phyloP scores from a whole-genome alignment of 1,140 invertebrate genomes.

The Akabosia matsudoensis region DNA sequence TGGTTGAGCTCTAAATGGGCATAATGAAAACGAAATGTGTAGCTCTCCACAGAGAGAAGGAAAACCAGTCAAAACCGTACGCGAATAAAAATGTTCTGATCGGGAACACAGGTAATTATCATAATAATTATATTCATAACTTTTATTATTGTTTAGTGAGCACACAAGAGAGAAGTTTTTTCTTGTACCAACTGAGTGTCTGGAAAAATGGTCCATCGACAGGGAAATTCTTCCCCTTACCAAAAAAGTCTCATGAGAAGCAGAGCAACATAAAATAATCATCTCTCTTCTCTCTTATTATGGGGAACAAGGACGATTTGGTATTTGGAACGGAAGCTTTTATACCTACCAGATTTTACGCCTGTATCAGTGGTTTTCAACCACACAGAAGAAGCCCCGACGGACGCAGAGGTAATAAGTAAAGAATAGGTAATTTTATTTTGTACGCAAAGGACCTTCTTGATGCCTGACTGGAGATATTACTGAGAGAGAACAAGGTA shows the following conservation, averaged over 20 bases:
- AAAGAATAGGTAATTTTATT: too few relatives aligned
- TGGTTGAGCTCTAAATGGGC: neutral
- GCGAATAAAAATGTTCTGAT: neutral
- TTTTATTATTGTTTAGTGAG: neutral
- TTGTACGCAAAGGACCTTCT: too few relatives aligned
- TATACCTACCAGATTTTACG: too few relatives aligned
- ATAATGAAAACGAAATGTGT: neutral
- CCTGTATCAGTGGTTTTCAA: too few relatives aligned
- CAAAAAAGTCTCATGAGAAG: too few relatives aligned
- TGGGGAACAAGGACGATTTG: neutral
- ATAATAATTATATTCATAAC: neutral
- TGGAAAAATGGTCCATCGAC: neutral
- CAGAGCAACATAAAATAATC: too few relatives aligned
- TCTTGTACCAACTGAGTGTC: too few relatives aligned
- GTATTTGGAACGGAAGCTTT: neutral
- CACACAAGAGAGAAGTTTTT: neutral
- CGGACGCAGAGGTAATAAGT: neutral
- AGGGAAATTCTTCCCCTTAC: neutral
- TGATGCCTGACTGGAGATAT: too few relatives aligned
- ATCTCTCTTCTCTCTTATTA: too few relatives aligned
- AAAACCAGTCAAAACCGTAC: neutral
- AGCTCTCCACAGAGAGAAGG: neutral
- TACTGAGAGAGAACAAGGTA: neutral
- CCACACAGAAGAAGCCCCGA: neutral
- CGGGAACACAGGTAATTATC: neutral